Percentiles rank a stretch among this genome's conserved stretches.
Evolutionary conservation across 2,797 vertebrate genomes (phyloP).

Genomic region (Chaunax sp.): DNA sequence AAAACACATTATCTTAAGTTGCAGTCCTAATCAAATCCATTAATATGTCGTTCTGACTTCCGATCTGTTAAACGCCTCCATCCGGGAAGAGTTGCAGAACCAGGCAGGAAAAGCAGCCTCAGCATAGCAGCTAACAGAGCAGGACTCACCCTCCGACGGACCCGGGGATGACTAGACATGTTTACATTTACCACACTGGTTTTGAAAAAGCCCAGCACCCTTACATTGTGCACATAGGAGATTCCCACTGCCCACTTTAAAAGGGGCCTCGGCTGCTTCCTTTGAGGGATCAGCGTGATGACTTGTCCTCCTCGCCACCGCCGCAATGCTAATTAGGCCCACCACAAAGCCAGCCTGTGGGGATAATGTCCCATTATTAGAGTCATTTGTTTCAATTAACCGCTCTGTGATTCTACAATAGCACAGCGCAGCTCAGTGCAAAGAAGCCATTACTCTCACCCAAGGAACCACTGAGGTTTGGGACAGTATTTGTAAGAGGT

Average conservation of each 20-base stretch:
- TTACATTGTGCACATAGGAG: constrained; percentile 37
- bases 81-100: background rate
- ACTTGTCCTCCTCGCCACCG: constrained; percentile 83
- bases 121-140: background rate
- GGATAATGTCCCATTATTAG: constrained; percentile 99
- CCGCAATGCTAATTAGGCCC: constrained; percentile 98
- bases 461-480: constrained; percentile 76
- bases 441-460: constrained; percentile 94
- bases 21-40: no score
- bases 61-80: background rate
- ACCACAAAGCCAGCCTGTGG: constrained; percentile 95
- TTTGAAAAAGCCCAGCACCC: constrained; percentile 26
- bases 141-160: constrained; percentile 13
- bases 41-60: no score
- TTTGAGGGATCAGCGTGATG: constrained; percentile 90
- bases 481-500: constrained; percentile 53
- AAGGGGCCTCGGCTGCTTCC: constrained; percentile 78
- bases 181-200: constrained; percentile 55
- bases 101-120: constrained; percentile 10
- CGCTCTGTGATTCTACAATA: constrained; percentile 99
- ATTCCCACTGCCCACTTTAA: constrained; percentile 64
- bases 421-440: constrained; percentile 93
- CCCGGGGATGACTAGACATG: constrained; percentile 34
- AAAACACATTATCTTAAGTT: no score
- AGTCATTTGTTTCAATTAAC: constrained; percentile 99